phyloP scores from a whole-genome alignment of 2,113 vertebrate species.

The Sphaerodactylus townsendi region DNA sequence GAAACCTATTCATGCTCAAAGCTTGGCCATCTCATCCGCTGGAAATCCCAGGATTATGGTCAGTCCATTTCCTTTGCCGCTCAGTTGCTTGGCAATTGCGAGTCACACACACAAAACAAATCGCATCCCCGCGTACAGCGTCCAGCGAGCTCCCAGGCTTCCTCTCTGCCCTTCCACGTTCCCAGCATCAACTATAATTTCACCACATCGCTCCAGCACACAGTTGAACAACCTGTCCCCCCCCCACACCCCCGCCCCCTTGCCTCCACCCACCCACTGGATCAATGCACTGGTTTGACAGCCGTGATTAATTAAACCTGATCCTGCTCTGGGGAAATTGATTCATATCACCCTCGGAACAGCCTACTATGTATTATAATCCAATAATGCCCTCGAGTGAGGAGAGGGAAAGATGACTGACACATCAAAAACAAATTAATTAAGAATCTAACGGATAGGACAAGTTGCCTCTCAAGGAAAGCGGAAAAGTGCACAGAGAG shows the following conservation, averaged over 20 bases:
- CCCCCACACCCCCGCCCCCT: neutral
- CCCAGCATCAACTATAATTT: neutral
- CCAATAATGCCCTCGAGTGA: slow-evolving; percentile 49
- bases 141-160: slow-evolving; percentile 31
- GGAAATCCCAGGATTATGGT: neutral
- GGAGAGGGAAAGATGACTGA: slow-evolving; percentile 41
- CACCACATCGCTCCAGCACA: slow-evolving; percentile 26
- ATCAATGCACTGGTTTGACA: slow-evolving; percentile 59
- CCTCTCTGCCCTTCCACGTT: slow-evolving; percentile 37
- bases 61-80: slow-evolving; percentile 20
- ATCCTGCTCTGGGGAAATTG: slow-evolving; percentile 52
- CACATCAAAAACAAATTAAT: slow-evolving; percentile 34
- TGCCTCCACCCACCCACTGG: neutral
- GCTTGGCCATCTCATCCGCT: neutral
- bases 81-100: slow-evolving; percentile 46
- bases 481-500: neutral
- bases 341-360: slow-evolving; percentile 59
- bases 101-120: slow-evolving; percentile 45
- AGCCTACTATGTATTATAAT: slow-evolving; percentile 44
- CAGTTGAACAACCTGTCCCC: neutral
- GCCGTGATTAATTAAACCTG: slow-evolving; percentile 59
- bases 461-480: slow-evolving; percentile 5
- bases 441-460: slow-evolving; percentile 2
- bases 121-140: slow-evolving; percentile 4
- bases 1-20: neutral